These are phyloP conservation scores for Xiphorhynchus erythropygius DNA, from an alignment of 2,797 vertebrate genomes.

Conservation along the genomic window DNA sequence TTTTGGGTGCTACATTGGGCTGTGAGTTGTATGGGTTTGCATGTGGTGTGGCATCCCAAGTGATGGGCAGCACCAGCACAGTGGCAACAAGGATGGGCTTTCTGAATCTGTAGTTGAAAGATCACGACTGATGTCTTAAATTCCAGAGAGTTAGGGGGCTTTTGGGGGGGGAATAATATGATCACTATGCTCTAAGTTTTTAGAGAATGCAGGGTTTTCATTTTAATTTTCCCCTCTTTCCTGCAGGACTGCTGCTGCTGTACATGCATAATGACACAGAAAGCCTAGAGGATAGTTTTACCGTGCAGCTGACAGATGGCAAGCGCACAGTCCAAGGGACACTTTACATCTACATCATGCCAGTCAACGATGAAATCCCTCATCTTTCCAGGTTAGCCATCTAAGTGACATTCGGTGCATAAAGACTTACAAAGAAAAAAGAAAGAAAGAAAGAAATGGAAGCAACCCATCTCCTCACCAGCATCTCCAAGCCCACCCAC, in stretches of 20 bases:
- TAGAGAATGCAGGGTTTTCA: not conserved
- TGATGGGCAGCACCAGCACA: not conserved
- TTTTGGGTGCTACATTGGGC: not conserved
- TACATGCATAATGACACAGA: conserved; percentile 87
- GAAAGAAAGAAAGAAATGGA: not conserved
- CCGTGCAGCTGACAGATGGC: conserved; percentile 88
- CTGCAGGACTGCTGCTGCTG: conserved; percentile 81
- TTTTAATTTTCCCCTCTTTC: conserved; percentile 33
- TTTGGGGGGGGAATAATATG: not conserved
- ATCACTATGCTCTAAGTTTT: not conserved
- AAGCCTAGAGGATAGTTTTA: conserved; percentile 84
- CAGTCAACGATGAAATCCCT: conserved; percentile 87
- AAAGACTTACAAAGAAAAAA: not conserved
- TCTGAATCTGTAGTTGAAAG: not conserved
- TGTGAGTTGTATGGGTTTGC: not conserved
- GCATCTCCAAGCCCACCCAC: not conserved
- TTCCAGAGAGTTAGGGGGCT: not conserved
- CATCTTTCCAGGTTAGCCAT: conserved; percentile 84
- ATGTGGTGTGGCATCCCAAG: too few species aligned
- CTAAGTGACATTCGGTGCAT: conserved; percentile 58
- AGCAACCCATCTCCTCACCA: not conserved
- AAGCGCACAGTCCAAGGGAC: conserved; percentile 83
- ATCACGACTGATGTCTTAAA: not conserved
- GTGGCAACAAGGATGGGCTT: not conserved
- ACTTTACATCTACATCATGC: conserved; percentile 82